Conservation (phyloP, 2,113 vertebrate species). For the Narcine bancroftii region DNA sequence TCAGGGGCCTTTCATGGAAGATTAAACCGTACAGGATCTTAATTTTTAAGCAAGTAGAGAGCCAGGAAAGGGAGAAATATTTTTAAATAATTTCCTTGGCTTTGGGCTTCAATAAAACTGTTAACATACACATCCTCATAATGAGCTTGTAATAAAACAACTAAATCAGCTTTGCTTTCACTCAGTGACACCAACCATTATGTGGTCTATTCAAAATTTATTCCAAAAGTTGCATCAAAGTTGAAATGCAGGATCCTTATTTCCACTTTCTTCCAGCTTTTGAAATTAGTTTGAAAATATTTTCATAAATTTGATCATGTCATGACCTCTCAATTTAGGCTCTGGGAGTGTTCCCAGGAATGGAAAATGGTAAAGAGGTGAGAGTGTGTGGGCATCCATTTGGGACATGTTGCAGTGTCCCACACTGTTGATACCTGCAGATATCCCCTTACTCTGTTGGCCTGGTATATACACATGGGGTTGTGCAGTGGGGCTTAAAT, state of each 20-base stretch:
- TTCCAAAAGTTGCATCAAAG: neutral
- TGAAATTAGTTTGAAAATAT: neutral
- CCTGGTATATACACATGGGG: neutral
- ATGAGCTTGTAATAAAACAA: neutral
- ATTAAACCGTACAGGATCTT: neutral
- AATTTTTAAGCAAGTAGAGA: neutral
- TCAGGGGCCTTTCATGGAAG: neutral
- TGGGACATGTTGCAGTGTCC: neutral
- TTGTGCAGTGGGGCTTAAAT: neutral
- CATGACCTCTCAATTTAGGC: neutral
- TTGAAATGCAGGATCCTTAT: neutral
- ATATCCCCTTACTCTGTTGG: neutral
- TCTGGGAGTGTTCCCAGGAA: neutral
- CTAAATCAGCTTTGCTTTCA: constrained; percentile 1
- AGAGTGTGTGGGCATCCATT: neutral
- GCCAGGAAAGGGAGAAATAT: neutral
- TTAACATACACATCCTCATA: neutral
- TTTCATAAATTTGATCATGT: neutral
- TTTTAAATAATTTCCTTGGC: neutral
- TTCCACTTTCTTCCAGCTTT: neutral
- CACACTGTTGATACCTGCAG: neutral
- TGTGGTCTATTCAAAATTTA: neutral
- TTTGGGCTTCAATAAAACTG: neutral
- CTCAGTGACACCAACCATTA: neutral
- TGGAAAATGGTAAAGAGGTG: neutral